Conservation (phyloP, 2,888 invertebrate genomes). For the Gerris lacustris region DNA sequence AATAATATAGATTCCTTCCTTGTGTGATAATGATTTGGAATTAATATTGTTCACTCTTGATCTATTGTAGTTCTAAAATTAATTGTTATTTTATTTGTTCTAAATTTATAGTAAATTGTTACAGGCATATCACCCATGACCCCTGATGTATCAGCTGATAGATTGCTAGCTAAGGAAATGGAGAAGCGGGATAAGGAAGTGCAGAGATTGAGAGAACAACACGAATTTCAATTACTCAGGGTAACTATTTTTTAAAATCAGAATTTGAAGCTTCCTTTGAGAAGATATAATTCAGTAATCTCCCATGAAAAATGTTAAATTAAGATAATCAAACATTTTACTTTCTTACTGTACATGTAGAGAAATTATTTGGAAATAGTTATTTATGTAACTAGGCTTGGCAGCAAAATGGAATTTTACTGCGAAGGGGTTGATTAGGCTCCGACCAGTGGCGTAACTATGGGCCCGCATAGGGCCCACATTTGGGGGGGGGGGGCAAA, state of each 20-base stretch:
- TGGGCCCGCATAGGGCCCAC: no score
- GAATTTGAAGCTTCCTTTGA: background rate
- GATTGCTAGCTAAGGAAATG: slow-evolving; percentile 44
- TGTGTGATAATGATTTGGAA: no score
- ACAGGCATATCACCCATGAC: slow-evolving; percentile 37
- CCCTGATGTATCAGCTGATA: slow-evolving; percentile 40
- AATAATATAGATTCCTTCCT: no score
- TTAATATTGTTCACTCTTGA: no score
- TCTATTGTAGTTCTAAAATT: no score
- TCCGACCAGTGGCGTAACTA: no score
- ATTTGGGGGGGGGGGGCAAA: no score
- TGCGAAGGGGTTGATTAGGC: no score
- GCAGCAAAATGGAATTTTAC: no score
- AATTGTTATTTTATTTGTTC: no score
- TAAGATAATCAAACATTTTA: background rate
- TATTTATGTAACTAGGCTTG: no score
- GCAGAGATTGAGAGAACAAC: slow-evolving; percentile 58
- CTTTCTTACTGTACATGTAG: background rate
- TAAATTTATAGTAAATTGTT: background rate
- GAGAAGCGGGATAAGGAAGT: slow-evolving; percentile 52
- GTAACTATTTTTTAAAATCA: slow-evolving; percentile 34
- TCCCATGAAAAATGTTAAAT: background rate
- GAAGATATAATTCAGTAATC: background rate
- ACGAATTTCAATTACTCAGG: slow-evolving; percentile 64
- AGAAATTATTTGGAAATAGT: background rate